Percentiles rank a stretch among this genome's conserved stretches.
Conservation (phyloP, 2,888 invertebrate species). For the Eretmocerus hayati region DNA sequence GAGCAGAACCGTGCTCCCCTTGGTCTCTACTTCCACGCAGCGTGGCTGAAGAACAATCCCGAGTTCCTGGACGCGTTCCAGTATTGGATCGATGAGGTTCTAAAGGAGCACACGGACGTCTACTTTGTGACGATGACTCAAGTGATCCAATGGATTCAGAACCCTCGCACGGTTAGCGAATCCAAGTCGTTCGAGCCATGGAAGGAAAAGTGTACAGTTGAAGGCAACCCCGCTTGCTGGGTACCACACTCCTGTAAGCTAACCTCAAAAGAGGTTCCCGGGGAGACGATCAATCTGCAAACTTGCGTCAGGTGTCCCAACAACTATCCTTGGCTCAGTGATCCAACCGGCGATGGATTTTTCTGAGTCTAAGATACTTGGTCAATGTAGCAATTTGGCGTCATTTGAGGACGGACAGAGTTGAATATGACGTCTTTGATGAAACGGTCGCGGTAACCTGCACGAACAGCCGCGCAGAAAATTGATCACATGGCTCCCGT, state of each 20-base stretch:
- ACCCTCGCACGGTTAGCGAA: conserved; percentile 75
- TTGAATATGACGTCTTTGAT: no score
- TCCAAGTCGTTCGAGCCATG: conserved; percentile 89
- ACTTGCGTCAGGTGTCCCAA: conserved; percentile 89
- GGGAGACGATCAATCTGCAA: conserved; percentile 88
- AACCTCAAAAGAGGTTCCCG: conserved; percentile 87
- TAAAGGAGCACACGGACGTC: conserved; percentile 79
- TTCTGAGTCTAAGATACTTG: conserved; percentile 65
- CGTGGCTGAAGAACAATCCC: conserved; percentile 88
- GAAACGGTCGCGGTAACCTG: no score
- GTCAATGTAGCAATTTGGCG: no score
- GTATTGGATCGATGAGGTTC: conserved; percentile 86
- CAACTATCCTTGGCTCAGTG: conserved; percentile 92
- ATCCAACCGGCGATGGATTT: conserved; percentile 84
- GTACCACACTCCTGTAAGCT: conserved; percentile 86
- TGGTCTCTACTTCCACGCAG: conserved; percentile 88
- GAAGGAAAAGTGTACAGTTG: conserved; percentile 90
- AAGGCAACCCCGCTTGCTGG: conserved; percentile 76
- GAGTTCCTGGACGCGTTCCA: conserved; percentile 88
- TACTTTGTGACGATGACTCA: conserved; percentile 96
- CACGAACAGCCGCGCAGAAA: no score
- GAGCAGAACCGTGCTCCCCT: conserved; percentile 83
- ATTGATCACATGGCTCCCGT: background rate
- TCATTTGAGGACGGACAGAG: no score
- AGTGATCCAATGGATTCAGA: conserved; percentile 93